These are phyloP conservation scores for Apogon hyalosoma DNA, from an alignment of 2,797 vertebrate genomes.

Conservation along the genomic window DNA sequence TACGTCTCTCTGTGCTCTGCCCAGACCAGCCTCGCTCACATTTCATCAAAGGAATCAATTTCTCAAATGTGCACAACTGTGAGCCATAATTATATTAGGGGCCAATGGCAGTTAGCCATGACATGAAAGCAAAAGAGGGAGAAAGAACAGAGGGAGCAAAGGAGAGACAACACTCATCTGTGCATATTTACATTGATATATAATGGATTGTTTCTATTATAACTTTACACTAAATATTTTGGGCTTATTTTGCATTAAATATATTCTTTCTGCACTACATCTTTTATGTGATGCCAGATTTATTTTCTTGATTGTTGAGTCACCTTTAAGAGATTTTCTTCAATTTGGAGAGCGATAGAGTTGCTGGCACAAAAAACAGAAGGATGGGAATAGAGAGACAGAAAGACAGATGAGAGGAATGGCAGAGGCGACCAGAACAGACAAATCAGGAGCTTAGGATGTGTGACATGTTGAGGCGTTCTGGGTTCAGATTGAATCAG, in stretches of 20 bases:
- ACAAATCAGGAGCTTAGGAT: constrained; percentile 90
- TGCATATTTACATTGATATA: constrained; percentile 44
- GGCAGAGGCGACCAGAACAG: constrained; percentile 72
- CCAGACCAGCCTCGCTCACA: constrained; percentile 89
- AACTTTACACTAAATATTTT: constrained; percentile 17
- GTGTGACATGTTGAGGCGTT: constrained; percentile 84
- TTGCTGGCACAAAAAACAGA: constrained; percentile 46
- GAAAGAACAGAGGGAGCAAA: constrained; percentile 23
- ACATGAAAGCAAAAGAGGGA: constrained; percentile 62
- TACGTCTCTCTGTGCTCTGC: constrained; percentile 90
- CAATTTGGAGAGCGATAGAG: not conserved
- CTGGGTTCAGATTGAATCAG: constrained; percentile 83
- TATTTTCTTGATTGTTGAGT: not conserved
- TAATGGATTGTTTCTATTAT: constrained; percentile 28
- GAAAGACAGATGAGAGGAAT: constrained; percentile 53
- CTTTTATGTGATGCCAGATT: not conserved
- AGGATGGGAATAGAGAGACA: constrained; percentile 37
- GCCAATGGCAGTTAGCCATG: constrained; percentile 92
- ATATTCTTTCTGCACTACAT: not conserved
- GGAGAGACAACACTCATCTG: constrained; percentile 32
- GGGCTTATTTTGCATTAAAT: constrained; percentile 27
- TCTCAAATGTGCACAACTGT: constrained; percentile 99
- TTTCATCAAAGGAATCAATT: constrained; percentile 99
- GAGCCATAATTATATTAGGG: constrained; percentile 98
- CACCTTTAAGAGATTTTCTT: constrained; percentile 7